phyloP scores from a whole-genome alignment of 2,113 vertebrate genomes.

The Daubentonia madagascariensis region DNA sequence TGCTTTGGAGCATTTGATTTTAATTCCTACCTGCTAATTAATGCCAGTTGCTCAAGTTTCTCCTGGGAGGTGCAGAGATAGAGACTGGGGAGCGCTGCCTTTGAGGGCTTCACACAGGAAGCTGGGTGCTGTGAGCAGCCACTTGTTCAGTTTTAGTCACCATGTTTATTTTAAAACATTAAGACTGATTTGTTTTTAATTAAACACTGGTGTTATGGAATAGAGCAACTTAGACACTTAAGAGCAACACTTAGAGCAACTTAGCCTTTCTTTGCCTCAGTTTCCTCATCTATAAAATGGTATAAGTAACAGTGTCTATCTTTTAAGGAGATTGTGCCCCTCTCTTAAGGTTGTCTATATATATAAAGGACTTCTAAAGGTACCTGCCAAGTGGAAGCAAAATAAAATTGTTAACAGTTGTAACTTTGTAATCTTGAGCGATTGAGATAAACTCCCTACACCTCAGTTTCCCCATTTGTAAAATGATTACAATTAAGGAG shows the following conservation, averaged over 20 bases:
- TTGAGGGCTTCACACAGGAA: neutral
- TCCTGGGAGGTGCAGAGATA: neutral
- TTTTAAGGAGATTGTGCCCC: neutral
- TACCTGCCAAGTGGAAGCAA: neutral
- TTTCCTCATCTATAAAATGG: neutral
- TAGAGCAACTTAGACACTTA: neutral
- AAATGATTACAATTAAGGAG: conserved; percentile 11
- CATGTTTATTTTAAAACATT: neutral
- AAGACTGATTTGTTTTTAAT: neutral
- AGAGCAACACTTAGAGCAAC: neutral
- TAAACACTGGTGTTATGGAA: neutral
- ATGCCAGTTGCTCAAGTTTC: conserved; percentile 14
- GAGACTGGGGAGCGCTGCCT: neutral
- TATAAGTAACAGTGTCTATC: neutral
- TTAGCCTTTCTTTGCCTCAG: neutral
- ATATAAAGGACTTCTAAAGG: neutral
- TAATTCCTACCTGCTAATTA: conserved; percentile 54
- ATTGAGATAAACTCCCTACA: neutral
- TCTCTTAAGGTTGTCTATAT: neutral
- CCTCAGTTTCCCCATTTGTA: neutral
- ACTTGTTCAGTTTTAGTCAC: neutral
- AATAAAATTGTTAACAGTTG: neutral
- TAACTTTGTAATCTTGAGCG: neutral
- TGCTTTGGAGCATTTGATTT: conserved; percentile 49
- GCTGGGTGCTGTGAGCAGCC: neutral